Evolutionary conservation across 2,797 vertebrate species (phyloP).

Genomic region (Emys orbicularis): DNA sequence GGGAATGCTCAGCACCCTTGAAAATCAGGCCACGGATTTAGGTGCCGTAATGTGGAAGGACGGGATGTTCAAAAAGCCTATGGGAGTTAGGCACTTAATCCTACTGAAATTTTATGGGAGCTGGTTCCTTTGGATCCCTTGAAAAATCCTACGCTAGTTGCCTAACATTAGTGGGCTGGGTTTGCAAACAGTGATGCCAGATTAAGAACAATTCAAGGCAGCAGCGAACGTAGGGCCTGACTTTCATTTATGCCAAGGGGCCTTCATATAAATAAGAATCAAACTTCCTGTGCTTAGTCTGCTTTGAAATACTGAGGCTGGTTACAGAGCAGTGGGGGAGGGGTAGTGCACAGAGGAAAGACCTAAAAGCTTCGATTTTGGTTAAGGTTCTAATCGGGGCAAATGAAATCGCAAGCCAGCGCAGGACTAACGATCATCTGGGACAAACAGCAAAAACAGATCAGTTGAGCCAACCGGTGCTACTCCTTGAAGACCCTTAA

Average conservation of each 20-base stretch:
- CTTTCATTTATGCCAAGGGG: neutral
- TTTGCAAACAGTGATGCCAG: neutral
- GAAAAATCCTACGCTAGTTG: neutral
- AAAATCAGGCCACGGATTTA: neutral
- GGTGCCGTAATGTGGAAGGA: neutral
- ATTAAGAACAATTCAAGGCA: neutral
- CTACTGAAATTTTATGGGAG: neutral
- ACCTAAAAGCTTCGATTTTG: neutral
- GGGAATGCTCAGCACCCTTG: neutral
- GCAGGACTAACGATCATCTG: neutral
- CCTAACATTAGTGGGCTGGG: neutral
- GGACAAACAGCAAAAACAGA: accelerated
- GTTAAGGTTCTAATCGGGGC: neutral
- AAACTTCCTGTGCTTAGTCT: neutral
- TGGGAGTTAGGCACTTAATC: neutral
- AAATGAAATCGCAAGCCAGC: neutral
- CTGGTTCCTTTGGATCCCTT: neutral
- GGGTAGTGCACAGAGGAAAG: neutral
- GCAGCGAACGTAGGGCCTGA: neutral
- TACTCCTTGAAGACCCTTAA: neutral
- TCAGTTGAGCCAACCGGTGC: neutral
- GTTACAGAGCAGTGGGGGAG: neutral
- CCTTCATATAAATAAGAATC: neutral
- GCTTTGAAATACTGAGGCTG: neutral
- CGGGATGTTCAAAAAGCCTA: neutral